phyloP scores from a whole-genome alignment of 2,888 invertebrate species.

The Volucella inflata region DNA sequence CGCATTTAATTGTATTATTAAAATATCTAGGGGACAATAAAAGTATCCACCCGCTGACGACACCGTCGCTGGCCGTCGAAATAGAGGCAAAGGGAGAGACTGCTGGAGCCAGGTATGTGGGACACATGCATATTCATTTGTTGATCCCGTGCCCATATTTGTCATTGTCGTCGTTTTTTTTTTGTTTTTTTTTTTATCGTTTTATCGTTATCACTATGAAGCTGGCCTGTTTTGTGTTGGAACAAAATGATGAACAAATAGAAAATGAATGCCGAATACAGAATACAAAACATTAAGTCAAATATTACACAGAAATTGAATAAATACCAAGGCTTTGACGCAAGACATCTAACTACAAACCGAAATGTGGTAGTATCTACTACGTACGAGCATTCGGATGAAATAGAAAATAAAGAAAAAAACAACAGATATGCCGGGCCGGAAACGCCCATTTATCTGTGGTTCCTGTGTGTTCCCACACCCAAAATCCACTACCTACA shows the following conservation, averaged over 20 bases:
- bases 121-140: constrained; percentile 74
- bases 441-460: constrained; percentile 68
- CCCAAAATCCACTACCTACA: constrained; percentile 22
- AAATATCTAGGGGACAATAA: constrained; percentile 74
- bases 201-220: constrained; percentile 65
- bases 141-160: constrained; percentile 70
- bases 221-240: constrained; percentile 59
- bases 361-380: too few species aligned
- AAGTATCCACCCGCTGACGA: constrained; percentile 52
- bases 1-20: constrained; percentile 74
- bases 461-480: constrained; percentile 46
- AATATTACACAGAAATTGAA: constrained; percentile 58
- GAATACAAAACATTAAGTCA: constrained; percentile 71
- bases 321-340: constrained; percentile 24
- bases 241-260: constrained; percentile 67
- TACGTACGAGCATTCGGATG: not conserved
- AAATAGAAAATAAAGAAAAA: constrained; percentile 7
- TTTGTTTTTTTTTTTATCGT: constrained; percentile 47
- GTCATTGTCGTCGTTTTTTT: constrained; percentile 58
- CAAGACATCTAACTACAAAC: constrained; percentile 31
- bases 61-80: not conserved
- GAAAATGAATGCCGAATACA: not conserved
- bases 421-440: not conserved
- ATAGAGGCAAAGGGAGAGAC: constrained; percentile 26
- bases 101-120: constrained; percentile 62